phyloP scores from a whole-genome alignment of 2,113 vertebrate genomes.

The Tor tambroides region DNA sequence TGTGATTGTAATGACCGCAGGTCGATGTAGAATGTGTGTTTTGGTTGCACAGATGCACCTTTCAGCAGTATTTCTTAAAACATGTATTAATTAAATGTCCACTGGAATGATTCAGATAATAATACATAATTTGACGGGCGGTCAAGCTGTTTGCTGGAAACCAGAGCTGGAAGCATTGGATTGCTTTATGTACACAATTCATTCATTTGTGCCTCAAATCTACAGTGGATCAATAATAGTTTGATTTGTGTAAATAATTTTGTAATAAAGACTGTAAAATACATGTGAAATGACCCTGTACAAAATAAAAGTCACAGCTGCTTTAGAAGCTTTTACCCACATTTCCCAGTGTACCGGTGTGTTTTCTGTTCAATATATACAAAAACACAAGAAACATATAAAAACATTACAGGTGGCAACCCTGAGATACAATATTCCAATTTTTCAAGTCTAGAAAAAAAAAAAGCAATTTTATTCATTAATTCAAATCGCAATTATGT shows the following conservation, averaged over 20 bases:
- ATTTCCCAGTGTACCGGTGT: neutral
- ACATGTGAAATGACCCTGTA: conserved; percentile 57
- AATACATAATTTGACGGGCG: conserved; percentile 1
- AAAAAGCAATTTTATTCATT: too few species aligned
- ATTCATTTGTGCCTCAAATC: conserved; percentile 57
- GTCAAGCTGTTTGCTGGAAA: conserved; percentile 8
- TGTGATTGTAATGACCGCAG: neutral
- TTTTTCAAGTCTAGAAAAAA: neutral
- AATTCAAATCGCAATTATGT: too few species aligned
- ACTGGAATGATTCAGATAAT: conserved; percentile 13
- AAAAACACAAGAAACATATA: neutral
- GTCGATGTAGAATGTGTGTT: conserved; percentile 11
- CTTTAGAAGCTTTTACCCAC: conserved; percentile 46
- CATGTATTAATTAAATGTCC: neutral
- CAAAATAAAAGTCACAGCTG: conserved; percentile 55
- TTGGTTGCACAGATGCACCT: conserved; percentile 48
- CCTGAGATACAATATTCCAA: neutral
- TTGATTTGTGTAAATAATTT: conserved; percentile 60
- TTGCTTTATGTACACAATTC: conserved; percentile 49
- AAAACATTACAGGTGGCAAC: neutral
- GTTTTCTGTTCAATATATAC: neutral
- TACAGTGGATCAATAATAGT: conserved; percentile 37
- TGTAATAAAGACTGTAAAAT: conserved; percentile 59
- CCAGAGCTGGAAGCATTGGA: conserved; percentile 24
- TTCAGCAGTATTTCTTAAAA: conserved; percentile 53